phyloP scores from a whole-genome alignment of 2,888 invertebrate species.

The Metallyticus violacea region DNA sequence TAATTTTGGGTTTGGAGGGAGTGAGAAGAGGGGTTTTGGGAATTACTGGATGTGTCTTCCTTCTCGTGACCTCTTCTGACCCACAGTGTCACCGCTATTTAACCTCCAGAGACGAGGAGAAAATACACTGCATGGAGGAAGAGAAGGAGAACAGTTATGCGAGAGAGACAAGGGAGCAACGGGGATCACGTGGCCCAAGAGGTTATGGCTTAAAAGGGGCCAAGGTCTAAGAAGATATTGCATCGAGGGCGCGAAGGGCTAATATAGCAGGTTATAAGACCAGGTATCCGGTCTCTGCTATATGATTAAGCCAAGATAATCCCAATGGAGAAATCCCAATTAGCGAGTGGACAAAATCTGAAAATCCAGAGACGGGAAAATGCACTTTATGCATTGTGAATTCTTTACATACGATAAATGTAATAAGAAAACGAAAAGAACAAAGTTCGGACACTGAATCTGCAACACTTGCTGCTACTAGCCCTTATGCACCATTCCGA shows the following conservation, averaged over 20 bases:
- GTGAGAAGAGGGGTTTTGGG: slow-evolving; percentile 34
- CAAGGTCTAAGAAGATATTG: not conserved
- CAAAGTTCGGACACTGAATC: no score
- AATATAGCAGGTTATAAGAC: not conserved
- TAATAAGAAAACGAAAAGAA: no score
- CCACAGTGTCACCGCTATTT: slow-evolving; percentile 23
- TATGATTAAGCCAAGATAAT: not conserved
- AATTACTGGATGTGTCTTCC: slow-evolving; percentile 3
- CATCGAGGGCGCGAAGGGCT: not conserved
- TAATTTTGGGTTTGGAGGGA: slow-evolving; percentile 25
- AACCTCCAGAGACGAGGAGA: not conserved
- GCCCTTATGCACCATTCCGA: no score
- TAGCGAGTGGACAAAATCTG: no score
- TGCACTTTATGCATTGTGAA: no score
- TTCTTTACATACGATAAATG: no score
- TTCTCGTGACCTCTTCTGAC: slow-evolving; percentile 19
- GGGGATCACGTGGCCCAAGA: not conserved
- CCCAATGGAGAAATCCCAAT: no score
- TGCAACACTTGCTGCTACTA: no score
- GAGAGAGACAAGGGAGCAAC: not conserved
- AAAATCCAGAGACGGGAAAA: no score
- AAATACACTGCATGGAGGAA: not conserved
- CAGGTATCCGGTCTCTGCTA: not conserved
- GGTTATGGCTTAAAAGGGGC: not conserved
- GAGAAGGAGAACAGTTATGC: not conserved